Percentiles rank a stretch among this genome's conserved stretches.
phyloP scores from a whole-genome alignment of 92 coral and sea anemone genomes.

The Heliopora coerulea region DNA sequence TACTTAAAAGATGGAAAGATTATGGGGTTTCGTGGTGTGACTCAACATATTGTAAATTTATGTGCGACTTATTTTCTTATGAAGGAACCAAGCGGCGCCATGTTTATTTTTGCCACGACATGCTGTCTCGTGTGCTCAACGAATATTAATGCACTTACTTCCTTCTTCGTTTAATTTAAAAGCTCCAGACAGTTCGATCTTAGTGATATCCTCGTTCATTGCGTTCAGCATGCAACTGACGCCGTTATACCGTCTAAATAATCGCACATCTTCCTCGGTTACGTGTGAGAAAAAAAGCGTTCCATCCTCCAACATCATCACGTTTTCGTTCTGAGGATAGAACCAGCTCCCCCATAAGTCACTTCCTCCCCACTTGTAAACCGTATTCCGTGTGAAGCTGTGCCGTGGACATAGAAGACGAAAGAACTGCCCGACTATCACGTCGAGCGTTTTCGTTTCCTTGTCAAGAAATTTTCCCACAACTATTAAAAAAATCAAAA shows the following conservation, averaged over 20 bases:
- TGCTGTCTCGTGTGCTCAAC: no score
- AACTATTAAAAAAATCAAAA: conserved; percentile 11
- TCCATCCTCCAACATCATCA: conserved; percentile 25
- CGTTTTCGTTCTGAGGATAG: background rate
- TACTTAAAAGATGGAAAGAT: no score
- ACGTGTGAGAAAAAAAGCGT: conserved; percentile 23
- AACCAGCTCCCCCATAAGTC: conserved; percentile 4
- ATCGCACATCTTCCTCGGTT: background rate
- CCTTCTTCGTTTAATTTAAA: conserved; percentile 2
- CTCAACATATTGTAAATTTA: no score
- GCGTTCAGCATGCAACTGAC: conserved; percentile 22
- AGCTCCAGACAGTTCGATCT: background rate
- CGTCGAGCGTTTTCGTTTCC: background rate
- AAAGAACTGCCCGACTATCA: conserved; percentile 16
- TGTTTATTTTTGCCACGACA: no score
- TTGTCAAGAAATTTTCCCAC: conserved; percentile 6
- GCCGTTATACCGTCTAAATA: background rate
- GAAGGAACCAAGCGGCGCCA: no score
- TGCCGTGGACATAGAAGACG: conserved; percentile 19
- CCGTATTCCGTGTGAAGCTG: conserved; percentile 12
- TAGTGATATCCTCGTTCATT: background rate
- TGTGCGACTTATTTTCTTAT: no score
- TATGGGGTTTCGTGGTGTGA: no score
- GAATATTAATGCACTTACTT: no score
- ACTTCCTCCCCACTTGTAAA: conserved; percentile 30